Percentiles rank a stretch among this genome's conserved stretches.
Evolutionary conservation across 1,140 invertebrate genomes (phyloP).

Genomic region (Lutraria rhynchaena): DNA sequence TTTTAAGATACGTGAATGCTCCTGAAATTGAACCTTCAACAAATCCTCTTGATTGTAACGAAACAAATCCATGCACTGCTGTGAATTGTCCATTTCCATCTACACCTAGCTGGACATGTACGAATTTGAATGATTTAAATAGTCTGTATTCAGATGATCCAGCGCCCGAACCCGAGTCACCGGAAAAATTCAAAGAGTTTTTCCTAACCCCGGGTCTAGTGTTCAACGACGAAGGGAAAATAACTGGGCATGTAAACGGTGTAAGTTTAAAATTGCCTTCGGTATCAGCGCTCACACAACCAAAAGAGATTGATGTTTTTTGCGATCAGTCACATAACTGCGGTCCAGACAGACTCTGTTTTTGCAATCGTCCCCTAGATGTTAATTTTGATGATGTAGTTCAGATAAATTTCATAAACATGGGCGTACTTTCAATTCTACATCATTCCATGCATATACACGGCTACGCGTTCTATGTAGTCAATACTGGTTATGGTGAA

Average conservation of each 20-base stretch:
- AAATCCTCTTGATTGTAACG: conserved; percentile 62
- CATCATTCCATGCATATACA: conserved; percentile 89
- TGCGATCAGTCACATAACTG: conserved; percentile 49
- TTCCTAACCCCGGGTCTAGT: conserved; percentile 65
- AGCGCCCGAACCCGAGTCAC: not conserved
- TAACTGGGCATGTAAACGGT: conserved; percentile 54
- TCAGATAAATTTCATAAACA: conserved; percentile 66
- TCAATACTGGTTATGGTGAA: conserved; percentile 83
- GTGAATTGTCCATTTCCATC: conserved; percentile 64
- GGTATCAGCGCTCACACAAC: conserved; percentile 61
- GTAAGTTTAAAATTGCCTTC: conserved; percentile 39
- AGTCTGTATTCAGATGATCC: not conserved
- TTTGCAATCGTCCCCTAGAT: conserved; percentile 21
- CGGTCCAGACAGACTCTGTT: conserved; percentile 45
- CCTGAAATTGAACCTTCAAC: conserved; percentile 67
- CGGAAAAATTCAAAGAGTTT: conserved; percentile 55
- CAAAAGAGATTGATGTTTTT: conserved; percentile 15
- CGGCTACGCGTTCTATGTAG: conserved; percentile 88
- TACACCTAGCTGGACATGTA: conserved; percentile 53
- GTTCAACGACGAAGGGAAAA: not conserved
- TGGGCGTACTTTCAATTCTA: conserved; percentile 84
- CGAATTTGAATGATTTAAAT: conserved; percentile 38
- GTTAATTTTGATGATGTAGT: conserved; percentile 43
- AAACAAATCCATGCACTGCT: conserved; percentile 49
- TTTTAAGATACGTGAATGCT: conserved; percentile 89